Base-by-base conservation (phyloP, 2,113 vertebrate species). In the Agelaius phoeniceus region DNA sequence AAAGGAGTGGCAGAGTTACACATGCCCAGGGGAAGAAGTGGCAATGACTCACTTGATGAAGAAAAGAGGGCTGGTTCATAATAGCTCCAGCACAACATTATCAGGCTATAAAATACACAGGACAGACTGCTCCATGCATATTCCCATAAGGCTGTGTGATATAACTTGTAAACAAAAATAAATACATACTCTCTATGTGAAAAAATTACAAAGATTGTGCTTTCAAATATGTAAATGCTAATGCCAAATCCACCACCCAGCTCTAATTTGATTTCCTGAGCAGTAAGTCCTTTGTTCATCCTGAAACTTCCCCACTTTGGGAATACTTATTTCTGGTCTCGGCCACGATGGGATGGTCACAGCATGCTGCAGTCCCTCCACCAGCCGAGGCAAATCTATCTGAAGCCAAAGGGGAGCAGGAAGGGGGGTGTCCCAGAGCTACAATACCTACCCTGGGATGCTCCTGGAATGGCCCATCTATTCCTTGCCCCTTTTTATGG, bases 401-500 rank as follows among this genome's bases (percentile, higher is more conserved):
- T 90, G 85, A 96, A 88, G 44, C 65, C 69, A 72, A 86, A 93
- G 68, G 90, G 72, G 92, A 95, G 90, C 85, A 90, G 65, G 80
- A 94, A 96, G 44, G 22, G 84, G 73, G 19, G 78, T 84, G 72
- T 94, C 94, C 93, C 96, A 96, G 93, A 95, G 89, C 74, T 91
- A 95, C 90, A 98, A 78, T 39, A 95, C 15, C 91, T 94, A 94
- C 89, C 92, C 90, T 91, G 93, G 93, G 92, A 90, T 94, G 96
- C 67, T 95, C 84, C 95, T 97, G 95, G 92, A 94, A 94, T 96
- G 94, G 72, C 94, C 95, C 96, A 96, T 76, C 96, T 96, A 95
- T 96, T 95, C 93, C 93, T 96, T 97, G 93, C 79, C 96, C 94
- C 88, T 94, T 97, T 95, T 92, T 94, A 94, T 96, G 95, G 94